phyloP scores from a whole-genome alignment of 2,797 vertebrate genomes.

The Pangasius djambal region DNA sequence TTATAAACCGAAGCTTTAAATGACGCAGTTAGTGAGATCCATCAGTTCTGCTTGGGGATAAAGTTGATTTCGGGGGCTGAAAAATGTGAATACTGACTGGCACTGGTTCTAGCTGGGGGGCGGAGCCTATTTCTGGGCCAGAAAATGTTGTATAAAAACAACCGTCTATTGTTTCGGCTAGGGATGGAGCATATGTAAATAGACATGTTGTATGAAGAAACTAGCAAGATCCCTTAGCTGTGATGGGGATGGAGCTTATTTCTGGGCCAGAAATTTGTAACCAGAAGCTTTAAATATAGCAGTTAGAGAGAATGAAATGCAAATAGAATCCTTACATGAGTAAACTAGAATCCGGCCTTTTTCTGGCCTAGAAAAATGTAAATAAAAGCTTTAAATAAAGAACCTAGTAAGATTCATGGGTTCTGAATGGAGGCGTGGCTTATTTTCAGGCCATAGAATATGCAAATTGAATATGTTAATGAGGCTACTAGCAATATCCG shows the following conservation, averaged over 20 bases:
- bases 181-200: not conserved
- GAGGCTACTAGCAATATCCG: not conserved
- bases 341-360: not conserved
- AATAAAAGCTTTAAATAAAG: not conserved
- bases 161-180: no score
- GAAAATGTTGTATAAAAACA: not conserved
- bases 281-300: not conserved
- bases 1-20: not conserved
- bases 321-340: not conserved
- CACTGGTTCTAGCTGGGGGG: not conserved
- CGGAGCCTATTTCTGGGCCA: not conserved
- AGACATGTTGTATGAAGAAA: not conserved
- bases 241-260: not conserved
- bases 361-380: not conserved
- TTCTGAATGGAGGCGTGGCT: not conserved
- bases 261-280: not conserved
- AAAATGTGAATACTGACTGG: not conserved
- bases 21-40: not conserved
- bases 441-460: not conserved
- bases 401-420: not conserved
- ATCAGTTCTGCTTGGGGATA: not conserved
- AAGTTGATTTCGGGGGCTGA: not conserved
- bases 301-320: not conserved
- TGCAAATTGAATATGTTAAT: not conserved
- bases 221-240: not conserved